Base-by-base conservation (phyloP, 2,113 vertebrate species). In the Festucalex cinctus region DNA sequence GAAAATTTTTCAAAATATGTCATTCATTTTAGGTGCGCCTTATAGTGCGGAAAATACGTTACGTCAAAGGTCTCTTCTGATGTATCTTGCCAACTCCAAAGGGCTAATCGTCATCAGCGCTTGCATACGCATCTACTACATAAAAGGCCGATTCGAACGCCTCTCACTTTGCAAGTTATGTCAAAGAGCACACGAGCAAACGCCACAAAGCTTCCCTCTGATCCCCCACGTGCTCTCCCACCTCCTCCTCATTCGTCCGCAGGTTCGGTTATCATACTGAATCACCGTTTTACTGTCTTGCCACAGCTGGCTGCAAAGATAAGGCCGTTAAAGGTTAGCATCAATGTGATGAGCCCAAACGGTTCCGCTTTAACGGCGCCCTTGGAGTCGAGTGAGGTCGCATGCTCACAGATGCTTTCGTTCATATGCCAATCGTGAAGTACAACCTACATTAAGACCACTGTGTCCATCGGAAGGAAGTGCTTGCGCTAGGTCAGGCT, bases 221-320 rank as follows among this genome's bases (percentile, higher is more conserved):
- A 87, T 88, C 83, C 80, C 78, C 69, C 14, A 75, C 57, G 58
- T 77, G 71, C 73, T 19, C 62, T 71, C 71, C 69, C 74, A 3
- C 19, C 16, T 26, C 22, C 14, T 20, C 61, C 41, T 20, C 12
- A 36, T 24, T 3, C 39, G 37, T 53, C 65, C 61, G 60, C 64
- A 32, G 28, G 59, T 72, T 79, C 59, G 66, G 56, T 49, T 41
- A 71, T 80, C 71, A 64, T 49, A 69, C 70, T 75, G 70, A 71
- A 61, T 74, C 58, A 17, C 14, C 14, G 37, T 59, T 58, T 9
- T 3, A 2, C 10, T 12, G 6, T 43, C 53, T 54, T 5, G 64
- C 73, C 83, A 82, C 84, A 81, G 81, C 83, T 84, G 84, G 78
- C 83, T 79, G 65, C 74, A 67, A 73, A 68, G 58, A 75, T 70